Percentiles rank a stretch among this genome's conserved stretches.
Evolutionary conservation across 2,888 invertebrate species (phyloP).

Genomic region (Agonopterix arenella): DNA sequence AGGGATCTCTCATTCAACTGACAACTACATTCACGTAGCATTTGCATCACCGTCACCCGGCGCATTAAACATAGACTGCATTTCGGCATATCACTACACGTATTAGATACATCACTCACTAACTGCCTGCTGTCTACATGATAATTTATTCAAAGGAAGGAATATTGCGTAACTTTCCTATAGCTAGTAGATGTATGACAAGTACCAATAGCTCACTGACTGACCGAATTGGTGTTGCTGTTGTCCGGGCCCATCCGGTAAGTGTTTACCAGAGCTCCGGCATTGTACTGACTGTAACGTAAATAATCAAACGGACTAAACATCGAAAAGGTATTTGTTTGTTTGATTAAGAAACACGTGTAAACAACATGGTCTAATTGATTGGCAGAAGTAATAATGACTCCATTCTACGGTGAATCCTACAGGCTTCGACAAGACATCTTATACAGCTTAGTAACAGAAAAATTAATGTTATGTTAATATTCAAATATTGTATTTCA

Average conservation of each 20-base stretch:
- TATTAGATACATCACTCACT: conserved; percentile 1
- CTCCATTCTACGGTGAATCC: conserved; percentile 13
- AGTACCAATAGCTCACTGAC: conserved; percentile 8
- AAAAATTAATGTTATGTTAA: no score
- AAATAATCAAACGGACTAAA: conserved; percentile 50
- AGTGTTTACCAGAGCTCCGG: conserved; percentile 54
- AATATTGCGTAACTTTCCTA: background rate
- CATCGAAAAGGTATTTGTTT: conserved; percentile 57
- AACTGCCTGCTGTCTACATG: background rate
- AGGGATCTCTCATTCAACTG: conserved; percentile 24
- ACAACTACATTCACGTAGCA: conserved; percentile 25
- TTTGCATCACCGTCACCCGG: conserved; percentile 26
- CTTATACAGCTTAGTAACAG: no score
- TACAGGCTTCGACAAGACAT: no score
- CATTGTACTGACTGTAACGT: conserved; percentile 39
- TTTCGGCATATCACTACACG: conserved; percentile 22
- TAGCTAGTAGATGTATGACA: conserved; percentile 5
- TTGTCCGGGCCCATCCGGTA: conserved; percentile 39
- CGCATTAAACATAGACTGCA: conserved; percentile 28
- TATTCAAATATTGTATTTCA: no score
- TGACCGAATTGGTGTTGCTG: conserved; percentile 15
- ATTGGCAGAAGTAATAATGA: conserved; percentile 13
- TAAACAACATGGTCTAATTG: conserved; percentile 24
- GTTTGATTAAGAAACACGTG: conserved; percentile 39
- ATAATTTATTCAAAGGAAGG: no score